Base-by-base conservation (phyloP, 1,140 invertebrate genomes). In the Tetranychus cinnabarinus region DNA sequence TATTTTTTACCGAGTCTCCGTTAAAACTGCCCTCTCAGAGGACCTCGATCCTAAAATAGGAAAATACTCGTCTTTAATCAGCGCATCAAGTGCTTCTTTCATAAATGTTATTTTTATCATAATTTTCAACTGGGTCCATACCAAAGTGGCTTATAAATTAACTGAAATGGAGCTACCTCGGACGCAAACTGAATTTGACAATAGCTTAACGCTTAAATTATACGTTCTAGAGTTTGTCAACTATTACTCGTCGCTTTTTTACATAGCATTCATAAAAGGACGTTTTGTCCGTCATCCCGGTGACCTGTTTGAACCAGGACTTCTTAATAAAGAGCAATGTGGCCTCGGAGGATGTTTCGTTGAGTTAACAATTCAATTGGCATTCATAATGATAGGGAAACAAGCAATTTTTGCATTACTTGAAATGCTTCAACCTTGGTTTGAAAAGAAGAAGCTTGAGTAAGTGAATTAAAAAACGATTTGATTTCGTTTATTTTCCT, bases 181-280 rank as follows among this genome's bases (percentile, higher is more conserved):
- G 66, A 88, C 85, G 3, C 82, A 87, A 73, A 82, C 80, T 34
- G 83, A 88, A 69, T 87, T 83, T 70, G 86, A 88, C 62, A 82
- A 88, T 67, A 84, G 82, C 70, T 75, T 86, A 33, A 84, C 83
- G 1, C 79, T 88, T 67, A 88, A 88, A 76, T 84, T 86, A 59
- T 88, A 87, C 71, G 76, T 86, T 81, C 97, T 97, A 78, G 89
- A 97, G 78, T 97, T 95, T 77, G 87, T 97, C 62, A 97, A 96
- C 77, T 95, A 91, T 10, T 97, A 96, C 73, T 80, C 93, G 66
- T 92, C 89, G 62, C 81, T 97, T 62, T 97, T 97, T 76, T 97
- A 97, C 77, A 95, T 96, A 71, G 92, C 90, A 15, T 97, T 97
- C 74, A 95, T 96, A 74, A 78, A 95, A 56, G 83, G 89, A 76